Percentiles rank a stretch among this genome's conserved stretches.
These are phyloP conservation scores for Telmatochromis brachygnathus DNA, from an alignment of 2,113 vertebrate species.

Conservation along the genomic window DNA sequence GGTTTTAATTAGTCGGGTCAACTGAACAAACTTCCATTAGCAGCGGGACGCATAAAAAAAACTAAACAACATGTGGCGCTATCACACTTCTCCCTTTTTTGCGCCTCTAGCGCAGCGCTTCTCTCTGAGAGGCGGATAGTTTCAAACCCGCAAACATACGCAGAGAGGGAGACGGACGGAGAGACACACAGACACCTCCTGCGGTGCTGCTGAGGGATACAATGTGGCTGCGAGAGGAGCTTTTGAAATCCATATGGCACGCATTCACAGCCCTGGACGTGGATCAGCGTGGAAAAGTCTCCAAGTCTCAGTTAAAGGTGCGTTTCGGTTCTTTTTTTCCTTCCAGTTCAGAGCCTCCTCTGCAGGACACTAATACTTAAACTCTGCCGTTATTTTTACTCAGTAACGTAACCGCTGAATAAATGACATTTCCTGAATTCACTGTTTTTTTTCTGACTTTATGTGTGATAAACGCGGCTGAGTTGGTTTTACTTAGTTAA, in stretches of 20 bases:
- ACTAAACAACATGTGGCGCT: background rate
- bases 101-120: background rate
- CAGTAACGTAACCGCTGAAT: background rate
- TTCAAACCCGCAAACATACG: background rate
- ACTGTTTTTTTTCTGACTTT: background rate
- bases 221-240: conserved; percentile 80
- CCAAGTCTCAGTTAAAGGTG: conserved; percentile 94
- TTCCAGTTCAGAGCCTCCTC: background rate
- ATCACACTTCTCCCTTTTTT: background rate
- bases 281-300: conserved; percentile 90
- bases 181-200: background rate
- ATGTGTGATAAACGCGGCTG: background rate
- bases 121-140: background rate
- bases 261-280: conserved; percentile 91
- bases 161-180: background rate
- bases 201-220: background rate
- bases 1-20: background rate
- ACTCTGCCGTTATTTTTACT: background rate
- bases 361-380: background rate
- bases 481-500: background rate
- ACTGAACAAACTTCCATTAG: background rate
- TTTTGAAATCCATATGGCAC: conserved; percentile 91
- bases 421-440: background rate
- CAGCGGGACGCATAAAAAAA: background rate
- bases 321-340: background rate